A percentile compares a stretch with the other conserved stretches of the same genome.
phyloP scores from a whole-genome alignment of 1,140 invertebrate species.

The Penaeus japonicus region DNA sequence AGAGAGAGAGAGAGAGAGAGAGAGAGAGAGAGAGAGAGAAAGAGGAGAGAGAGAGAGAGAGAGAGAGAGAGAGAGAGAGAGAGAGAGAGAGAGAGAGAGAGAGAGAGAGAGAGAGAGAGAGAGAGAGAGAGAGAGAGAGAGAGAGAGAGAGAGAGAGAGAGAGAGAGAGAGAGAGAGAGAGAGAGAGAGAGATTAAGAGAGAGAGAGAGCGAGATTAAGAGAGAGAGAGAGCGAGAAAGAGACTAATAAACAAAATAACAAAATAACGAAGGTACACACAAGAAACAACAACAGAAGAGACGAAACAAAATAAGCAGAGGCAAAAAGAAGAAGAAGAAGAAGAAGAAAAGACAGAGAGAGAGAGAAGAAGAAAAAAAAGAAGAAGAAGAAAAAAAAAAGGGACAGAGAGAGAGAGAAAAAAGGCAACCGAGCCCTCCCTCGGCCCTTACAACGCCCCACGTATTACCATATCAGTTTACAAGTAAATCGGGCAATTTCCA shows the following conservation, averaged over 20 bases:
- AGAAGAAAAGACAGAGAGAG: background rate
- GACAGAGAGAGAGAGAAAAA: background rate
- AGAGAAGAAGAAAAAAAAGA: too few species aligned
- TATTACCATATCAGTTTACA: conserved; percentile 55
- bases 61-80: background rate
- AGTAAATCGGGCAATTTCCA: conserved; percentile 55
- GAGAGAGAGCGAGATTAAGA: background rate
- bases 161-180: background rate
- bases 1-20: background rate
- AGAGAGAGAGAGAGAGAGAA: background rate
- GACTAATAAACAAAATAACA: too few species aligned
- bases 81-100: background rate
- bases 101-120: background rate
- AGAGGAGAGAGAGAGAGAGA: background rate
- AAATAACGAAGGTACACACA: background rate
- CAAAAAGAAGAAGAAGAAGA: background rate
- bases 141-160: background rate
- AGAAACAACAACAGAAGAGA: background rate
- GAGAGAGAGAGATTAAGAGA: background rate
- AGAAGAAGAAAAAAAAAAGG: background rate
- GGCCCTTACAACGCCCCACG: background rate
- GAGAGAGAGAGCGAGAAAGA: background rate
- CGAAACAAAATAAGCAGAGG: background rate
- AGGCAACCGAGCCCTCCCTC: background rate
- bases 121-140: background rate